These are phyloP conservation scores for Hyppa rectilinea DNA, from an alignment of 2,888 invertebrate genomes.

Conservation along the genomic window DNA sequence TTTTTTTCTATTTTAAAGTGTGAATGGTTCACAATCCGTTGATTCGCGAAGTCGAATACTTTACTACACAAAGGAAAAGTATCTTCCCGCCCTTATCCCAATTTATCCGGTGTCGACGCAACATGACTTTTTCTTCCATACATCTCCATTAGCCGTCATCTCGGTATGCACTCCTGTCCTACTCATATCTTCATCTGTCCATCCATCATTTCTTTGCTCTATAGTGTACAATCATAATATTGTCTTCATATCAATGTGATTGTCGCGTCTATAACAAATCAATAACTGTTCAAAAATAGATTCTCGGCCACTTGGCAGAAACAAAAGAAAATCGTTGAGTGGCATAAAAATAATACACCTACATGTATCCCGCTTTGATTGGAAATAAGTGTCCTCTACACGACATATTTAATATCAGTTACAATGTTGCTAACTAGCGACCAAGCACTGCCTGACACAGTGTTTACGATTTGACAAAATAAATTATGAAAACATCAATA, in stretches of 20 bases:
- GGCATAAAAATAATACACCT: conserved; percentile 6
- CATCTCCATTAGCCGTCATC: too few relatives aligned
- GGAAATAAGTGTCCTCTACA: conserved; percentile 24
- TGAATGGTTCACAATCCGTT: not conserved
- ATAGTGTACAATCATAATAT: not conserved
- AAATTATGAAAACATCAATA: too few relatives aligned
- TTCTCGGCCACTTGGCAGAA: not conserved
- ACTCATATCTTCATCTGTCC: too few relatives aligned
- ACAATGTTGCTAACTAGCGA: conserved; percentile 5
- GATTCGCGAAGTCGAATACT: not conserved
- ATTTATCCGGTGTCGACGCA: too few relatives aligned
- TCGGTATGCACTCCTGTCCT: too few relatives aligned
- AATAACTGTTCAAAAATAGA: conserved; percentile 11
- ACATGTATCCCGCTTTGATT: not conserved
- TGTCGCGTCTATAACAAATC: not conserved
- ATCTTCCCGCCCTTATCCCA: too few relatives aligned
- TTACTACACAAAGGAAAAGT: not conserved
- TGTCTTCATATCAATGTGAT: not conserved
- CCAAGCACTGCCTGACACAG: too few relatives aligned
- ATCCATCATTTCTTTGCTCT: too few relatives aligned
- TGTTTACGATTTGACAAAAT: too few relatives aligned
- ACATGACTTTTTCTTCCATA: too few relatives aligned
- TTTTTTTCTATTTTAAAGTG: too few relatives aligned
- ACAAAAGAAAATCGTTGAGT: not conserved
- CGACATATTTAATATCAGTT: conserved; percentile 18